Percentiles rank a stretch among this genome's conserved stretches.
phyloP scores from a whole-genome alignment of 2,113 vertebrate genomes.

The Melanotaenia duboulayi region DNA sequence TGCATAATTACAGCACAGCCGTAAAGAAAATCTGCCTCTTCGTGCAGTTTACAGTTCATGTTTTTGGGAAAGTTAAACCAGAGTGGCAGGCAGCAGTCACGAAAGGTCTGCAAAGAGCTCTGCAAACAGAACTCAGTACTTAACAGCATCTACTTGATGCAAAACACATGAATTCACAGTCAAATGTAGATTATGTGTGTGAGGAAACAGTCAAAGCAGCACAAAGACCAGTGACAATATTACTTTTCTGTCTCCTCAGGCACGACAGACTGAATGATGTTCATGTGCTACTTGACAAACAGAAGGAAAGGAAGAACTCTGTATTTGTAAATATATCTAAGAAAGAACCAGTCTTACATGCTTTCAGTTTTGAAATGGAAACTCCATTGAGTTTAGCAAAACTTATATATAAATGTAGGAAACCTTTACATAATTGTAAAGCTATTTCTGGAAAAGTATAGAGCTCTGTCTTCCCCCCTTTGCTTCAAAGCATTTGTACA shows the following conservation, averaged over 20 bases:
- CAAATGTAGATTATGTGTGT: background rate
- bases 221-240: too few relatives aligned
- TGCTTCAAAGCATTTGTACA: too few relatives aligned
- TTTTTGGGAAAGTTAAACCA: conserved; percentile 52
- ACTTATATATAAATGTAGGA: background rate
- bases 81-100: conserved; percentile 34
- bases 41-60: conserved; percentile 49
- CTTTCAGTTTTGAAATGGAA: background rate
- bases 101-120: conserved; percentile 9
- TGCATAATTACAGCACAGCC: conserved; percentile 70
- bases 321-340: too few relatives aligned
- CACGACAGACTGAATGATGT: too few relatives aligned
- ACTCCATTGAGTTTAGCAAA: too few relatives aligned
- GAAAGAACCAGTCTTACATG: background rate
- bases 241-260: too few relatives aligned
- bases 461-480: too few relatives aligned
- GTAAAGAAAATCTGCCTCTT: conserved; percentile 40
- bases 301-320: background rate
- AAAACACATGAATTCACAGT: conserved; percentile 23
- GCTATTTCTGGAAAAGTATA: background rate
- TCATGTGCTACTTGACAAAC: background rate
- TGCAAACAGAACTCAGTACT: conserved; percentile 2
- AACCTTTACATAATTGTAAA: background rate
- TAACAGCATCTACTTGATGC: conserved; percentile 4
- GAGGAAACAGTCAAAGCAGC: too few relatives aligned